A percentile compares a stretch with the other conserved stretches of the same genome.
phyloP scores from a whole-genome alignment of 2,888 invertebrate genomes.

The Aphodius granarius region DNA sequence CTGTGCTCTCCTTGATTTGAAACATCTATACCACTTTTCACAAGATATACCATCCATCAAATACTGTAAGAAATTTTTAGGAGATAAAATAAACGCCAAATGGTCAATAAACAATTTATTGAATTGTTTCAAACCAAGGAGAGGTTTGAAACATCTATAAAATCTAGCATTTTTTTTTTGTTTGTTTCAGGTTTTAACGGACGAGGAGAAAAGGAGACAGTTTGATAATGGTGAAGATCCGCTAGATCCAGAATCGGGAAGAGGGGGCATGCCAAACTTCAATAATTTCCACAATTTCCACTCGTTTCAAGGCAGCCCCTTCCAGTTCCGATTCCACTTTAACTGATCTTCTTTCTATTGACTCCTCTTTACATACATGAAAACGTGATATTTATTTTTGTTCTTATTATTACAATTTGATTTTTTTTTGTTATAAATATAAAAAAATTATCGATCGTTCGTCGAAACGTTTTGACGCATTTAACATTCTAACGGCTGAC shows the following conservation, averaged over 20 bases:
- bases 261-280: conserved; percentile 73
- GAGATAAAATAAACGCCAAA: conserved; percentile 24
- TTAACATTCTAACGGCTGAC: conserved; percentile 3
- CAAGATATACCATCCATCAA: too few species aligned
- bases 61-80: too few species aligned
- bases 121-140: conserved; percentile 30
- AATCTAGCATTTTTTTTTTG: neutral
- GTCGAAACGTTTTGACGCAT: neutral
- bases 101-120: conserved; percentile 39
- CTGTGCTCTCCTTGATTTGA: too few species aligned
- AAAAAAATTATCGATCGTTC: neutral
- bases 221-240: conserved; percentile 97
- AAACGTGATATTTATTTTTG: conserved; percentile 7
- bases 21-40: too few species aligned
- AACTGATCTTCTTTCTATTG: conserved; percentile 61
- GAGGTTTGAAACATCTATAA: neutral
- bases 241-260: conserved; percentile 87
- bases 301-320: conserved; percentile 69
- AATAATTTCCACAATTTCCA: conserved; percentile 71
- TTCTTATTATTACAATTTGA: conserved; percentile 11
- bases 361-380: neutral
- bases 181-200: conserved; percentile 66
- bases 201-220: conserved; percentile 88
- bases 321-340: conserved; percentile 97
- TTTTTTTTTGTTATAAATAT: conserved; percentile 28